phyloP scores from a whole-genome alignment of 2,113 vertebrate species.

The Ploceus nigricollis region DNA sequence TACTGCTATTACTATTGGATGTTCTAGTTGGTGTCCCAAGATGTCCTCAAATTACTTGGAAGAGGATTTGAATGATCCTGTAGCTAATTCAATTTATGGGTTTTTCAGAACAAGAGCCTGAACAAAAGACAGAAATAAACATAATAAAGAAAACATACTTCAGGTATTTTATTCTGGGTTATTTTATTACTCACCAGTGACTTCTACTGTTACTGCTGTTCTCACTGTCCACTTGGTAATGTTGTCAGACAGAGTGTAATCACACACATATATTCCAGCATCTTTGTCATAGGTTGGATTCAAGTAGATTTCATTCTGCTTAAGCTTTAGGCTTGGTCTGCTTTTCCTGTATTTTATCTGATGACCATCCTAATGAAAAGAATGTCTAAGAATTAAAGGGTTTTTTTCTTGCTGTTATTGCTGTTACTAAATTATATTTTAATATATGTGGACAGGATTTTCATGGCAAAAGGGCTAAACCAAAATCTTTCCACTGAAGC shows the following conservation, averaged over 20 bases:
- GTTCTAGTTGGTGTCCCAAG: background rate
- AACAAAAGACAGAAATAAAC: background rate
- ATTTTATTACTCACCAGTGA: conserved; percentile 61
- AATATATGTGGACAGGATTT: background rate
- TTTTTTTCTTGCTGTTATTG: background rate
- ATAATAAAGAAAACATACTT: background rate
- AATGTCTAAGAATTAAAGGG: background rate
- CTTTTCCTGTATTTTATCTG: background rate
- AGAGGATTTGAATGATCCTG: background rate
- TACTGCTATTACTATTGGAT: background rate
- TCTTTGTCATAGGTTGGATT: conserved; percentile 42
- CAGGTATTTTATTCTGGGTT: background rate
- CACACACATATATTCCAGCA: conserved; percentile 76
- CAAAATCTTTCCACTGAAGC: background rate
- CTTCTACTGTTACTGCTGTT: conserved; percentile 67
- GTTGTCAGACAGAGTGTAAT: conserved; percentile 60
- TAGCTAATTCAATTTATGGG: background rate
- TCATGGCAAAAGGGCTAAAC: background rate
- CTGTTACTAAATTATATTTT: background rate
- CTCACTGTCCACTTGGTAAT: conserved; percentile 72
- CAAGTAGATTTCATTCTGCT: conserved; percentile 53
- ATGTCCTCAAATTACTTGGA: background rate
- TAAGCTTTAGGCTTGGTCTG: conserved; percentile 16
- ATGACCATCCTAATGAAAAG: conserved; percentile 61
- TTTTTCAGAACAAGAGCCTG: background rate